Evolutionary conservation across 1,140 invertebrate species (phyloP).

Genomic region (Bombus picipes): DNA sequence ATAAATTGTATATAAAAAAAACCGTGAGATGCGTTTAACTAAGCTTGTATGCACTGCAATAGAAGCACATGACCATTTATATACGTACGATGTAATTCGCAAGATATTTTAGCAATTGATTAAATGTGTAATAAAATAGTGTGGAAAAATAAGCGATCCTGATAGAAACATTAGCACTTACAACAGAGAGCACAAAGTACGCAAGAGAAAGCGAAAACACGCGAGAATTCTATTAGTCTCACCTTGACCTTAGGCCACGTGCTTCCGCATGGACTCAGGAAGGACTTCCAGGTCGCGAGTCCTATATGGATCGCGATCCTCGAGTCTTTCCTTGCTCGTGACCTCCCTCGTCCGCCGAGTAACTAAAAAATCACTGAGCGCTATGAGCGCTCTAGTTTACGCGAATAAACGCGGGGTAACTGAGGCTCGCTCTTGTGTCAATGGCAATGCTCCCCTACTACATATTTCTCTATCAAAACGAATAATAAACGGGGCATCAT

Average conservation of each 20-base stretch:
- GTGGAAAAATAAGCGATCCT: neutral
- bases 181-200: neutral
- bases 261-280: constrained; percentile 71
- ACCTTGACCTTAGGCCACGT: constrained; percentile 75
- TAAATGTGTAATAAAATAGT: neutral
- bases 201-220: constrained; percentile 15
- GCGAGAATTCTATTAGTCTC: constrained; percentile 54
- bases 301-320: constrained; percentile 66
- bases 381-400: constrained; percentile 72
- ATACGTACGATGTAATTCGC: neutral
- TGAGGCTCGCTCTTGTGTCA: constrained; percentile 75
- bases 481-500: constrained; percentile 78
- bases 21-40: neutral
- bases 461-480: constrained; percentile 72
- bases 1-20: neutral
- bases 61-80: neutral
- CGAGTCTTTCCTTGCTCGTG: constrained; percentile 53
- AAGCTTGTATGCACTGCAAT: neutral
- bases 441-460: constrained; percentile 72
- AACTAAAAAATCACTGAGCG: constrained; percentile 54
- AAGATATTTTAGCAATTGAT: neutral
- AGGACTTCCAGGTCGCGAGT: constrained; percentile 73
- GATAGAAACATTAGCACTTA: neutral
- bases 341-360: constrained; percentile 43
- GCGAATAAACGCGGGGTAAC: constrained; percentile 80